A percentile compares a stretch with the other conserved stretches of the same genome.
These are phyloP conservation scores for Oxystoma pomonae DNA, from an alignment of 2,888 invertebrate species.

Conservation along the genomic window DNA sequence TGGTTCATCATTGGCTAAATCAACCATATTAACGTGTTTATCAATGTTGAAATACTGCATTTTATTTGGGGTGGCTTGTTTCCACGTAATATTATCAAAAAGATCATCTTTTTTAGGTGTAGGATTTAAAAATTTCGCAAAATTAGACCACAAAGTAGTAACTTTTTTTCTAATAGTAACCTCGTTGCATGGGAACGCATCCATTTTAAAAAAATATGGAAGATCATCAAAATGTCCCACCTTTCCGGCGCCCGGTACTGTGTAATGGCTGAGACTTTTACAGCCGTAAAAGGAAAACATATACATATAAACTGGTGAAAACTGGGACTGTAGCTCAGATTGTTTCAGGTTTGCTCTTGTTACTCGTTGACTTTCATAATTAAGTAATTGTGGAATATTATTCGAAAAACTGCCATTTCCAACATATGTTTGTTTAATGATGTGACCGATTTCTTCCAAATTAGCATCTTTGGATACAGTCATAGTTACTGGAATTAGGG, in stretches of 20 bases:
- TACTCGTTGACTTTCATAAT: conserved; percentile 26
- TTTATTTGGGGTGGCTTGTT: neutral
- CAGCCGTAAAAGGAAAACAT: conserved; percentile 28
- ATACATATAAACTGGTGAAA: conserved; percentile 26
- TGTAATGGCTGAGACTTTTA: conserved; percentile 2
- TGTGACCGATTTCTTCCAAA: neutral
- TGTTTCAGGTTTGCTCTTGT: conserved; percentile 25
- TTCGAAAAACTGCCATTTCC: neutral
- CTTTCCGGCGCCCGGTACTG: conserved; percentile 26
- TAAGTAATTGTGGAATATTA: neutral
- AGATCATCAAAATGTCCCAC: conserved; percentile 34
- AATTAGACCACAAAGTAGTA: conserved; percentile 53
- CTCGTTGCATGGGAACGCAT: conserved; percentile 19
- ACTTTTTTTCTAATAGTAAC: conserved; percentile 24
- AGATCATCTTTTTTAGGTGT: neutral
- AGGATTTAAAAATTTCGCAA: conserved; percentile 48
- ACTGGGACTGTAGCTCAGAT: conserved; percentile 25
- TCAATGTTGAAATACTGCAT: neutral
- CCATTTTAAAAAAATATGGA: conserved; percentile 31
- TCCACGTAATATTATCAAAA: neutral
- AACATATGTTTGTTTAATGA: neutral
- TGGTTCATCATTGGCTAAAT: neutral
- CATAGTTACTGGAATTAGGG: neutral
- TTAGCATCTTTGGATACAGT: neutral
- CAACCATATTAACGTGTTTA: neutral